Evolutionary conservation across 2,888 invertebrate species (phyloP).

Genomic region (Chrysomela aeneicollis): DNA sequence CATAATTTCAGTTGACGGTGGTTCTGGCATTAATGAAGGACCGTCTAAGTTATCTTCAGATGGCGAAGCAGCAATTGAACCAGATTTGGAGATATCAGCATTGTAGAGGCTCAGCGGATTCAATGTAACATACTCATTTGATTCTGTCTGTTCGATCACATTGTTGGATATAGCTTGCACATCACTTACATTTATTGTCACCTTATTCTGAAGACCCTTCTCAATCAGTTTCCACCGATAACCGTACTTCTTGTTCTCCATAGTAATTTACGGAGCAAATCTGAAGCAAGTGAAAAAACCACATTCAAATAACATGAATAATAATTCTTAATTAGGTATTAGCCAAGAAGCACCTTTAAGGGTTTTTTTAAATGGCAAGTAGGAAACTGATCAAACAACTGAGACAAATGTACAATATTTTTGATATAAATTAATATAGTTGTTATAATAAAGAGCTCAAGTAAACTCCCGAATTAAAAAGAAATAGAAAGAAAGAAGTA

Average conservation of each 20-base stretch:
- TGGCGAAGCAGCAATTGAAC: slow-evolving; percentile 17
- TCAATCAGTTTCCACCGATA: slow-evolving; percentile 18
- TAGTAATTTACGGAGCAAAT: slow-evolving; percentile 18
- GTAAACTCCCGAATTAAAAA: not conserved
- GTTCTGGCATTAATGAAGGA: slow-evolving; percentile 18
- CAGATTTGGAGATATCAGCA: slow-evolving; percentile 18
- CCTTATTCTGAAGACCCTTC: slow-evolving; percentile 17
- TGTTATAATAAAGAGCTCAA: not conserved
- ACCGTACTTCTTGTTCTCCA: slow-evolving; percentile 18
- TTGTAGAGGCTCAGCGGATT: slow-evolving; percentile 18
- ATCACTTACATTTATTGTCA: slow-evolving; percentile 18
- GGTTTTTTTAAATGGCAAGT: slow-evolving; percentile 16
- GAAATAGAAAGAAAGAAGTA: slow-evolving; percentile 15
- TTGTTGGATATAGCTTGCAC: slow-evolving; percentile 18
- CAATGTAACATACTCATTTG: slow-evolving; percentile 18
- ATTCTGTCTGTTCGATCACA: slow-evolving; percentile 16
- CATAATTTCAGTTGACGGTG: slow-evolving; percentile 16
- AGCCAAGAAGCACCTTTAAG: slow-evolving; percentile 18
- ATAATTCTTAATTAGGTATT: slow-evolving; percentile 18
- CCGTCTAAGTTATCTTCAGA: slow-evolving; percentile 14
- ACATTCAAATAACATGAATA: slow-evolving; percentile 18
- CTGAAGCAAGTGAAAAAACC: slow-evolving; percentile 17
- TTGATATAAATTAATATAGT: not conserved
- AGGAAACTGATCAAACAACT: slow-evolving; percentile 18
- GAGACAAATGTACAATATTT: slow-evolving; percentile 15